phyloP scores from a whole-genome alignment of 2,888 invertebrate genomes.

The Bombylius major region DNA sequence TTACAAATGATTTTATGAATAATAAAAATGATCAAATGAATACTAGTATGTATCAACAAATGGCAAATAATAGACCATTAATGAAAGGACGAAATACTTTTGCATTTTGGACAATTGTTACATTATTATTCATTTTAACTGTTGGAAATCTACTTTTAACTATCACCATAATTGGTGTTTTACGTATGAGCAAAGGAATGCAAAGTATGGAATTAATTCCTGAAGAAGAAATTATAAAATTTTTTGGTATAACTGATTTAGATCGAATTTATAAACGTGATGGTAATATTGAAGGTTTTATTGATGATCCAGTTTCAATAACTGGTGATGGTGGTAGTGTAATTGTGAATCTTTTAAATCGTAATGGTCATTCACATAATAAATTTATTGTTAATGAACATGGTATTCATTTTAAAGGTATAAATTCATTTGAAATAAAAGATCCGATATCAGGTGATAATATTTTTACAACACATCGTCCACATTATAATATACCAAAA shows the following conservation, averaged over 20 bases:
- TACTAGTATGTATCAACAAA: not conserved
- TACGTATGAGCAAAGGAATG: constrained; percentile 70
- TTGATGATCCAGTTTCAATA: constrained; percentile 42
- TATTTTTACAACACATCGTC: constrained; percentile 64
- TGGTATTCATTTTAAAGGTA: constrained; percentile 54
- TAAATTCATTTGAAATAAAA: constrained; percentile 55
- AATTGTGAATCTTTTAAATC: constrained; percentile 34
- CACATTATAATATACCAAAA: constrained; percentile 56
- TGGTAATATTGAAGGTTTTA: constrained; percentile 49
- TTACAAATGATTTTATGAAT: not conserved
- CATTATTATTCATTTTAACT: constrained; percentile 55
- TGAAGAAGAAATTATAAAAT: constrained; percentile 60
- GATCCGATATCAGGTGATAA: constrained; percentile 49
- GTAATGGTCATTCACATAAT: constrained; percentile 34
- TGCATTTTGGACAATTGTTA: constrained; percentile 68
- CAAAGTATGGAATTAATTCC: constrained; percentile 73
- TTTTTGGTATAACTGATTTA: constrained; percentile 63
- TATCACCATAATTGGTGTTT: constrained; percentile 64
- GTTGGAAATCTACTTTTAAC: constrained; percentile 70
- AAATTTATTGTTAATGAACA: constrained; percentile 47
- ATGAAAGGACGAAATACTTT: constrained; percentile 39
- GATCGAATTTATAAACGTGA: constrained; percentile 64
- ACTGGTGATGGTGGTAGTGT: constrained; percentile 27
- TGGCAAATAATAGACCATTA: not conserved
- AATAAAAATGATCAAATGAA: not conserved